Conservation (phyloP, 2,113 vertebrate species). For the Paracanthobrama guichenoti region DNA sequence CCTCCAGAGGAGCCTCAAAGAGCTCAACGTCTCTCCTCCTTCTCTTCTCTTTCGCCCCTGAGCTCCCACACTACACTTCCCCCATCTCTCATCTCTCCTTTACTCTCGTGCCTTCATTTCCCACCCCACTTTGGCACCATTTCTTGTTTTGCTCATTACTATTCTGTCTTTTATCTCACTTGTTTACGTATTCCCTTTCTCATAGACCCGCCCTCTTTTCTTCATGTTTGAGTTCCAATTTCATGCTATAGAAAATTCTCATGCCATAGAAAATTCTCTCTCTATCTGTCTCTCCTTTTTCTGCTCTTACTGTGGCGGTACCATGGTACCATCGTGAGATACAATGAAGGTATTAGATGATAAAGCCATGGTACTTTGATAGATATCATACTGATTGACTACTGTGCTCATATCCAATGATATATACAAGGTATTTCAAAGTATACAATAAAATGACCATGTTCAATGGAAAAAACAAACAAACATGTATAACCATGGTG, state of each 20-base stretch:
- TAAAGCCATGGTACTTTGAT: neutral
- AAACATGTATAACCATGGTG: neutral
- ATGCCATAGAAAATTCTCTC: neutral
- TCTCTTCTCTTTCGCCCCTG: neutral
- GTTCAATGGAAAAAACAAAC: neutral
- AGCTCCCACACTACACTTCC: neutral
- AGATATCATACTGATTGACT: neutral
- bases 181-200: neutral
- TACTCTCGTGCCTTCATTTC: neutral
- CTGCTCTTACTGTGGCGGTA: neutral
- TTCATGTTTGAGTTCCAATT: neutral
- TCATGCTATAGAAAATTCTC: neutral
- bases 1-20: slow-evolving; percentile 10
- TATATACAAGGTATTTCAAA: neutral
- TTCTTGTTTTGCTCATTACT: neutral
- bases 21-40: neutral
- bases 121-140: neutral
- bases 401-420: neutral
- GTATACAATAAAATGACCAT: neutral
- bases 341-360: neutral
- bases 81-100: neutral
- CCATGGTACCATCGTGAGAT: too few relatives aligned
- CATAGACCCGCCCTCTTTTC: neutral
- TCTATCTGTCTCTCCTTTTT: neutral
- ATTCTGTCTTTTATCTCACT: neutral